These are phyloP conservation scores for Nebria salina DNA, from an alignment of 2,888 invertebrate genomes.

Conservation along the genomic window DNA sequence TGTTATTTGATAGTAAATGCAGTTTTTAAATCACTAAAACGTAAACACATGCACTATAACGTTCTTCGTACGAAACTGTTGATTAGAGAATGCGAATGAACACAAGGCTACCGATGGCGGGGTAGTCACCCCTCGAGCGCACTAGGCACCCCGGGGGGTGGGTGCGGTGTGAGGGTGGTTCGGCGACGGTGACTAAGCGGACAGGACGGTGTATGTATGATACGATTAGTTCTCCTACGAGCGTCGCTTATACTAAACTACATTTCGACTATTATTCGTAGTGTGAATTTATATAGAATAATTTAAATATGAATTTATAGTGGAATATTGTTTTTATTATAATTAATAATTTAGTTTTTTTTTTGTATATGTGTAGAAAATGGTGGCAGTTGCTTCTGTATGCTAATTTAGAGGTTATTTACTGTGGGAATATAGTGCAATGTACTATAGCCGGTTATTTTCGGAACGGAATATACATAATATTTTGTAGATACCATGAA, in stretches of 20 bases:
- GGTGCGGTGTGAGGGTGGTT: conserved; percentile 9
- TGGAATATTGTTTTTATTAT: too few relatives aligned
- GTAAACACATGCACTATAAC: not conserved
- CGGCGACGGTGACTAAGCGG: conserved; percentile 44
- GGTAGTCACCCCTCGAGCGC: conserved; percentile 3
- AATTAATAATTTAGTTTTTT: too few relatives aligned
- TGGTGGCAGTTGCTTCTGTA: not conserved
- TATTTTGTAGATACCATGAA: conserved; percentile 8
- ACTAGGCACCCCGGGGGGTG: conserved; percentile 3
- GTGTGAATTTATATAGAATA: not conserved
- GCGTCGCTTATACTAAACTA: not conserved
- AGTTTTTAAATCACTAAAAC: too few relatives aligned
- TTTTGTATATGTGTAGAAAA: not conserved
- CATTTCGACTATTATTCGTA: not conserved
- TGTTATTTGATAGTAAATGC: too few relatives aligned
- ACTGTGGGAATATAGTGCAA: not conserved
- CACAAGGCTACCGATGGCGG: conserved; percentile 4
- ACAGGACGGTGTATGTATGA: conserved; percentile 41
- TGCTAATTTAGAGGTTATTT: not conserved
- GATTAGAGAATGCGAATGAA: conserved; percentile 43
- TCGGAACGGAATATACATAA: not conserved
- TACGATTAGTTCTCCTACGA: conserved; percentile 32
- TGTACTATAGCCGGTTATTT: not conserved
- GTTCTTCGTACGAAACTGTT: conserved; percentile 43
- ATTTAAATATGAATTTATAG: too few relatives aligned